Base-by-base conservation (phyloP, 2,888 invertebrate species). In the Tolmerus cingulatus region DNA sequence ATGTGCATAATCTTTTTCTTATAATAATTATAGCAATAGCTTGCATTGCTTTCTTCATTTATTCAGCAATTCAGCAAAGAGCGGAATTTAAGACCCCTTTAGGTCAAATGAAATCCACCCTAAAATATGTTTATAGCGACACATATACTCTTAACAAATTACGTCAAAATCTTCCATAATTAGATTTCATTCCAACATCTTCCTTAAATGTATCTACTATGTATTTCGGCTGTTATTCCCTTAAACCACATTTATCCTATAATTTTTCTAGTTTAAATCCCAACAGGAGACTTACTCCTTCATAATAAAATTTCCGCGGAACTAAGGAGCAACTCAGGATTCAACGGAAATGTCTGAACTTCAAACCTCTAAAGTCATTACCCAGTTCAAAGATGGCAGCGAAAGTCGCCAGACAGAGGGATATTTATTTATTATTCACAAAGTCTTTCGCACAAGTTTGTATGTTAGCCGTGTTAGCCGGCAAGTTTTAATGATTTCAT, bases 391-490 rank as follows among this genome's bases (percentile, higher is more conserved):
- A n/a, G 51, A 51, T 51, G 51, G 51, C n/a, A 51, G n/a, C 4
- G 27, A 79, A 43, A 40, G 16, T 43, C 79, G 16, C 14, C 46
- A 79, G 51, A 51, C 79, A n/a, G 43, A 12, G 19, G 30, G 46
- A 46, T 27, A 30, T 43, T 79, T 79, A 79, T 79, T 79, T 79
- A 79, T 79, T 79, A 79, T 79, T 79, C 43, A 79, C 46, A 46
- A 46, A 79, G 79, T 46, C 79, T 46, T 37, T 79, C 40, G 46
- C 19, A 46, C 46, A 30, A 43, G 27, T 40, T 27, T 46, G 79
- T 46, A 79, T 37, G 30, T 79, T 51, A 12, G 23, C 30, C 43
- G 30, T 37, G 30, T 79, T 79, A 40, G 23, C 46, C 43, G 30
- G n/a, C 79, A 79, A 79, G 43, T 79, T 79, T 79, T 43, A 79